Percentiles rank a stretch among this genome's conserved stretches.
Conservation (phyloP, 2,113 vertebrate species). For the Butastur rufipennis region DNA sequence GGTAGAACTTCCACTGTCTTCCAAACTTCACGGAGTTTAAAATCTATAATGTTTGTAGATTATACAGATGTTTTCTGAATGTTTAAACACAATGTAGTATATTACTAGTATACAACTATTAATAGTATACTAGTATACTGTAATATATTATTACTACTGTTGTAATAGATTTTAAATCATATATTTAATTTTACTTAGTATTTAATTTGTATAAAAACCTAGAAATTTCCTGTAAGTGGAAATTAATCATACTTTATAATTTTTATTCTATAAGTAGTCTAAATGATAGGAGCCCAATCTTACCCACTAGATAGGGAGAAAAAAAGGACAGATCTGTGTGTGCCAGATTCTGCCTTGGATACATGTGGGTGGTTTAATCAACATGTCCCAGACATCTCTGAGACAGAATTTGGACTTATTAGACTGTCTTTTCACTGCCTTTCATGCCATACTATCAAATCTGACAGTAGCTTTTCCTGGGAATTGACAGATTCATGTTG, state of each 20-base stretch:
- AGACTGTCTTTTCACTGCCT: conserved; percentile 42
- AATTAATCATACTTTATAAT: neutral
- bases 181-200: neutral
- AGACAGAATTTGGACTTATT: conserved; percentile 28
- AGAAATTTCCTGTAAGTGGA: neutral
- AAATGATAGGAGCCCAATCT: neutral
- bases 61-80: neutral
- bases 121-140: neutral
- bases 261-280: neutral
- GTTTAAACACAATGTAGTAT: neutral
- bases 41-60: neutral
- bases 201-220: neutral
- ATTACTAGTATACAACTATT: neutral
- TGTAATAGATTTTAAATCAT: neutral
- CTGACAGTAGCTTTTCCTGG: neutral
- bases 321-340: neutral
- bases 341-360: conserved; percentile 24
- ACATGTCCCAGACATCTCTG: neutral
- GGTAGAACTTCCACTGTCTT: neutral
- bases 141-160: neutral
- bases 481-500: neutral
- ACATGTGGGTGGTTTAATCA: conserved; percentile 29
- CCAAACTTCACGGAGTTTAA: neutral
- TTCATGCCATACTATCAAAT: neutral
- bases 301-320: neutral